phyloP scores from a whole-genome alignment of 2,113 vertebrate genomes.

The Cepphus grylle region DNA sequence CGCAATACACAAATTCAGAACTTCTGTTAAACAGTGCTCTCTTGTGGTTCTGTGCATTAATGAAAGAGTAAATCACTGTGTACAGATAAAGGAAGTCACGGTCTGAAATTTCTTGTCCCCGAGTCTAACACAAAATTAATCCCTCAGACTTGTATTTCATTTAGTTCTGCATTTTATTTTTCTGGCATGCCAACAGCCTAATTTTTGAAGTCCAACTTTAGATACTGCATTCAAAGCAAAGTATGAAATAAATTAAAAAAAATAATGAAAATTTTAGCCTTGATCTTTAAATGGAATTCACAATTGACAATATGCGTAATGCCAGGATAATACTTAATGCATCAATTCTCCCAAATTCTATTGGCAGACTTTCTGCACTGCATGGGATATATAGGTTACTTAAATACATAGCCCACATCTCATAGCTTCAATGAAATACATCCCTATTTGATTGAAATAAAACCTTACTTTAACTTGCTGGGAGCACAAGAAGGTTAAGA shows the following conservation, averaged over 20 bases:
- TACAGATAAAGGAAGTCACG: background rate
- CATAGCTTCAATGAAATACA: background rate
- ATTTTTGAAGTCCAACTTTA: background rate
- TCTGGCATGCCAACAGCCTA: background rate
- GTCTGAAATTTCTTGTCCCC: background rate
- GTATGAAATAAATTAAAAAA: background rate
- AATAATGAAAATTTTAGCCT: background rate
- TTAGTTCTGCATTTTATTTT: background rate
- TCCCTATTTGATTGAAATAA: background rate
- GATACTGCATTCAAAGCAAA: slow-evolving; percentile 12
- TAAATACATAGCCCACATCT: background rate
- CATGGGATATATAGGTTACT: background rate
- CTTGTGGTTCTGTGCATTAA: slow-evolving; percentile 69
- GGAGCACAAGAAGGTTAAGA: background rate
- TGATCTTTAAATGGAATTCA: background rate
- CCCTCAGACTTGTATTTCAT: background rate
- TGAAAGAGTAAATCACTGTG: slow-evolving; percentile 28
- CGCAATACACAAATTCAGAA: slow-evolving; percentile 45
- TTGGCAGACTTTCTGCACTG: background rate
- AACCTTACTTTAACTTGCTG: background rate
- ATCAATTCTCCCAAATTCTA: background rate
- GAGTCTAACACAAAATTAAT: background rate
- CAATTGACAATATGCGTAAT: background rate
- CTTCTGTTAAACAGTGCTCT: slow-evolving; percentile 76
- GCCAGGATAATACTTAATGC: background rate